Evolutionary conservation across 2,113 vertebrate species (phyloP), one percentile per base, ranked within the genome.

Genomic region (Arizona elegans): DNA sequence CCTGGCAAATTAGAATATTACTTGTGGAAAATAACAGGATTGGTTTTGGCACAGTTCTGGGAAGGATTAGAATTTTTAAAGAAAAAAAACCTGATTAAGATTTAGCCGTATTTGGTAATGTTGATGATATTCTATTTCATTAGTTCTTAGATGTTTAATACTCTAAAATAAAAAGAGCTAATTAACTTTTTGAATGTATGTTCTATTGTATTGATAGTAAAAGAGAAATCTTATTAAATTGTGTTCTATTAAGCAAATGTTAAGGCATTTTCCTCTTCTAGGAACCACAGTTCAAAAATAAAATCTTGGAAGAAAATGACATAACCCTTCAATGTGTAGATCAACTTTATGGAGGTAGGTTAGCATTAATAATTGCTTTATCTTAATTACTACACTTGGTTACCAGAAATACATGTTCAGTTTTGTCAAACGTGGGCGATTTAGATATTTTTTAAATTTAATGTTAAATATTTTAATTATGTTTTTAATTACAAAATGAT

Each of bases 261-360:
- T 59, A 92, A 15, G 92, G 70, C 87, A 50, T 47, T 91, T 89
- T 58, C 87, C 0, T 94, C 1, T 97, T 98, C 47, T 92, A 99
- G 98, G 97, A 97, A 75, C 97, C 96, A 54, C 98, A 98, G 10
- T 98, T 98, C 96, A 98, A 97, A 96, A 99, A 98, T 96, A 98
- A 98, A 93, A 97, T 99, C 13, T 96, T 98, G 94, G 98, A 98
- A 96, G 98, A 98, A 97, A 98, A 98, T 95, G 98, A 99, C 92
- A 98, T 99, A 95, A 98, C 98, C 29, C 97, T 99, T n/a, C 98
- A 98, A 91, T 99, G 98, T 65, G 97, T 99, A 92, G 98, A 99
- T 95, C 98, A 98, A 92, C 98, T 99, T 93, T 98, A 98, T 95
- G 98, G 98, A 97, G 98, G 98, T 98, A 97, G 92, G 96, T 94